Evolutionary conservation across 2,888 invertebrate genomes (phyloP), one percentile per base, ranked within the genome.

Genomic region (Patella depressa): DNA sequence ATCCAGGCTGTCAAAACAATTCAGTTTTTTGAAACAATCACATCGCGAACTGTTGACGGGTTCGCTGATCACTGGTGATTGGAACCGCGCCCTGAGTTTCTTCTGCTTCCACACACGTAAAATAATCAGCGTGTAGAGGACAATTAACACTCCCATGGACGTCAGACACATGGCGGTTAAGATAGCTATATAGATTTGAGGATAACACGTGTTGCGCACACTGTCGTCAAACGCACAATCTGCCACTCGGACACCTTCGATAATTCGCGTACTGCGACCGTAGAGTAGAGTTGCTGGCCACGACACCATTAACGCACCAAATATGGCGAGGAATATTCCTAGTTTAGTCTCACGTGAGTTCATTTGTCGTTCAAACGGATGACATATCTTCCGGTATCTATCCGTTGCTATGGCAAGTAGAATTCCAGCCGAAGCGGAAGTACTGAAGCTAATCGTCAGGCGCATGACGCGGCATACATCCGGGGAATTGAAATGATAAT

Each of bases 321-420:
- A 2, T 5, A 75, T 77, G 5, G 78, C 71, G 15, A 79, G 74
- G 5, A 79, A 77, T 2, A 79, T 53, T 65, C 84, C 82, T 15
- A 82, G 73, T 69, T 76, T 78, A 9, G 80, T 84, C 76, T 81
- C 79, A 65, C 77, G 80, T 0, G 82, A 80, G 9, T 80, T 82
- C 69, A 84, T 82, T 54, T 82, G 82, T 17, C 80, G 80, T 53
- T 81, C 82, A 29, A 84, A 80, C 5, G 82, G 82, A 12, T 80
- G 80, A 77, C 84, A 82, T 71, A 84, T 84, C 74, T 82, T 82
- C 53, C 82, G 54, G 76, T 81, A 84, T n/a, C 84, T 73, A 55
- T 84, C 84, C 3, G 82, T 79, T 3, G 81, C 84, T 29, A 84
- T 84, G 19, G 80, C 82, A 55, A 79, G 74, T 24, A 84, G 59